Evolutionary conservation across 2,888 invertebrate species (phyloP), one percentile per base, ranked within the genome.

Genomic region (Lingula anatina): DNA sequence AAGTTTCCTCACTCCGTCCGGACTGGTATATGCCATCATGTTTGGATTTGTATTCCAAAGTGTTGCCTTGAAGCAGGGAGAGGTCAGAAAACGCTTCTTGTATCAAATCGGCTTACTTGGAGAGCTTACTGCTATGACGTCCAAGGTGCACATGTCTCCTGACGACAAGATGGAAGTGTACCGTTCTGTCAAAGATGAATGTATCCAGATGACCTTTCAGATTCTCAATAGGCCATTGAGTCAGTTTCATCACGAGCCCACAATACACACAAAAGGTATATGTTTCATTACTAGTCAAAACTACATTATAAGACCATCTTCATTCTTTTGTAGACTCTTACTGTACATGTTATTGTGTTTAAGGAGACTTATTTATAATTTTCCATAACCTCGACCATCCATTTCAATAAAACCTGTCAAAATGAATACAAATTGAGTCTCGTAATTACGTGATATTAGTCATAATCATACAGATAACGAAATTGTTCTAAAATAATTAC

Each of bases 31-130:
- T n/a, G n/a, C n/a, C n/a, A n/a, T n/a, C n/a, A n/a, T n/a, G n/a
- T n/a, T n/a, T 68, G n/a, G 66, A 2, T 68, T 66, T 46, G 68
- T 66, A 3, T 68, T 68, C 46, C 64, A 66, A 44, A 59, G 57
- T 46, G 68, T 66, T 5, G 46, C 65, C n/a, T 50, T 48, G 31
- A 68, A 68, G 45, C 66, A 66, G 43, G 50, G 53, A 21, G 61
- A 58, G 42, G 61, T 66, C 36, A 51, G 64, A 15, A 52, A 49
- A 18, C 63, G 63, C 47, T 51, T 68, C 38, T 56, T 61, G 2
- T 44, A 52, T 4, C 67, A 68, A 51, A 54, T 68, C 20, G 62
- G 65, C 44, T 60, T 65, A 54, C 55, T 68, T 5, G 68, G 66
- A 37, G 67, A 68, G 42, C 64, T 68, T 38, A 60, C 58, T 15